Conservation (phyloP, 2,888 invertebrate genomes). For the Heterodera filipjevi region DNA sequence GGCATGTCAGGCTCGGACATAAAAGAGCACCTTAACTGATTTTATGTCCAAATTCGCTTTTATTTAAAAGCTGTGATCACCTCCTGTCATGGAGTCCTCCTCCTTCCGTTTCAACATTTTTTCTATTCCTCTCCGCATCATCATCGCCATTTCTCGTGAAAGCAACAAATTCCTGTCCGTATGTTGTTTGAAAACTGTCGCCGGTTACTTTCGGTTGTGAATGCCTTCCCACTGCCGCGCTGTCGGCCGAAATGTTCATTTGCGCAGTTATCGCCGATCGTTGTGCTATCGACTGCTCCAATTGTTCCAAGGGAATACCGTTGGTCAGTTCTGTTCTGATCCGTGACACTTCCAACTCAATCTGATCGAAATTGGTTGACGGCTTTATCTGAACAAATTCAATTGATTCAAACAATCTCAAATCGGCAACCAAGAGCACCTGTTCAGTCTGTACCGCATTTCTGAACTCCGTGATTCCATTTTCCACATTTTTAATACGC, state of each 20-base stretch:
- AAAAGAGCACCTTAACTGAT: neutral
- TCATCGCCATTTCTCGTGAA: neutral
- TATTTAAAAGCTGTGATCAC: no score
- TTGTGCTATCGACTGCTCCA: neutral
- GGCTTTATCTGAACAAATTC: neutral
- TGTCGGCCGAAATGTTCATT: neutral
- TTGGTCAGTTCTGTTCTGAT: constrained; percentile 5
- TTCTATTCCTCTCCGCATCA: neutral
- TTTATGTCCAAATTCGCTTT: no score
- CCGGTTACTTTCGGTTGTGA: neutral
- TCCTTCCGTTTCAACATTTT: neutral
- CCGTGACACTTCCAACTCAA: neutral
- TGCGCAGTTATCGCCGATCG: neutral
- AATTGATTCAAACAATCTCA: neutral
- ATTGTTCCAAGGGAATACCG: neutral
- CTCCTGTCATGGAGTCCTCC: neutral
- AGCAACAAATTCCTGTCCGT: neutral
- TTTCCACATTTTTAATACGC: neutral
- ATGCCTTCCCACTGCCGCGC: neutral
- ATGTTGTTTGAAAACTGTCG: neutral
- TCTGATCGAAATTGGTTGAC: neutral
- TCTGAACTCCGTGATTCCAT: neutral
- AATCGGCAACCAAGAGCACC: neutral
- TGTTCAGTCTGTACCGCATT: neutral
- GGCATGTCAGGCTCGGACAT: constrained; percentile 1